Evolutionary conservation across 2,888 invertebrate species (phyloP).

Genomic region (Oxyteleia sp.): DNA sequence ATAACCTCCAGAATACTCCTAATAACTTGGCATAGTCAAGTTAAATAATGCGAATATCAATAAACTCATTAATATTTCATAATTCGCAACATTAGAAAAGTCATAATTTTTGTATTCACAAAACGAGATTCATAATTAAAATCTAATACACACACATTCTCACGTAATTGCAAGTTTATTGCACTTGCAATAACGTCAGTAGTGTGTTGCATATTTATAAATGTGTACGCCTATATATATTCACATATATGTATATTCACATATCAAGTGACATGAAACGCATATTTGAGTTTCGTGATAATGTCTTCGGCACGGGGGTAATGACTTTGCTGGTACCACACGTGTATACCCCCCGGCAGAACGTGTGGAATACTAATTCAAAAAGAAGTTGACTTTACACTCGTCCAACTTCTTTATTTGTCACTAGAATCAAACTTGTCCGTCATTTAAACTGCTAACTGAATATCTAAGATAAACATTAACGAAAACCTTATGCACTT

Average conservation of each 20-base stretch:
- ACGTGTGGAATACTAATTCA: too few relatives aligned
- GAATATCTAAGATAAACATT: too few relatives aligned
- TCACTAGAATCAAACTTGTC: too few relatives aligned
- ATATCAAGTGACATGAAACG: conserved; percentile 22
- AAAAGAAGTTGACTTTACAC: too few relatives aligned
- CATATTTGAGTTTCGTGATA: conserved; percentile 31
- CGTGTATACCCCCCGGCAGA: too few relatives aligned
- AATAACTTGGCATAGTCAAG: conserved; percentile 1
- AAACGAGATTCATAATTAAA: conserved; percentile 25
- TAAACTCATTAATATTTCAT: conserved; percentile 15
- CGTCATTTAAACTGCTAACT: too few relatives aligned
- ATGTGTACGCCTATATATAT: not conserved
- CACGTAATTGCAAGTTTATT: conserved; percentile 10
- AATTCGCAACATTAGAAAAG: not conserved
- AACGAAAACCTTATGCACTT: too few relatives aligned
- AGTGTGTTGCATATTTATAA: conserved; percentile 30
- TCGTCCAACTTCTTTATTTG: too few relatives aligned
- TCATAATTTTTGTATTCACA: conserved; percentile 1
- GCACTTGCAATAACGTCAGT: conserved; percentile 1
- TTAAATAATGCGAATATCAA: conserved; percentile 13
- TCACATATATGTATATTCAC: not conserved
- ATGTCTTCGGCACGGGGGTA: conserved; percentile 28
- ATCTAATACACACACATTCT: not conserved
- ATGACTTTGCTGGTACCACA: too few relatives aligned
- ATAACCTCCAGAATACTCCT: not conserved